Evolutionary conservation across 2,797 vertebrate genomes (phyloP), one percentile per base, ranked within the genome.

Genomic region (Tapirus indicus): DNA sequence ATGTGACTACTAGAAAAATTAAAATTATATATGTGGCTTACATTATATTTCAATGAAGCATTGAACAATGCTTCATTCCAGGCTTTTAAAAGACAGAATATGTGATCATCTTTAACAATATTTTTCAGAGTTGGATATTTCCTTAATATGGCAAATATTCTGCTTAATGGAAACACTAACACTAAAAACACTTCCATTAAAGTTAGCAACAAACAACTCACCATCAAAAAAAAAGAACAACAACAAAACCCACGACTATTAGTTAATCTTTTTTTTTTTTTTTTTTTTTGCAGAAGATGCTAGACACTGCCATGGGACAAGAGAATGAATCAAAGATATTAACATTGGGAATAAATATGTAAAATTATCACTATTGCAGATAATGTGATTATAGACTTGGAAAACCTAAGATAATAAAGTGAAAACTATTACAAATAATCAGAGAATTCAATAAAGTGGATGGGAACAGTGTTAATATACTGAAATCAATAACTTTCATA

Each of bases 41-140:
- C 41, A 82, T 80, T 89, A 20, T 72, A 66, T 91, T 91, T 96
- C 27, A n/a, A n/a, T n/a, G n/a, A n/a, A n/a, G n/a, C 90, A 25
- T 49, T 83, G 12, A 44, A 62, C 4, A 54, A 9, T 69, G 60
- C 18, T 79, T 85, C 47, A 29, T 29, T 77, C 49, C 17, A 47
- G 29, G 12, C 9, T 66, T 95, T 79, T 75, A 56, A 85, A 85
- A 78, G 14, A 91, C 4, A 47, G 18, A 80, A 35, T 83, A 47
- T 93, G 5, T 94, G 44, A 85, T 77, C 10, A 66, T 18, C 80
- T 96, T 88, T 88, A 96, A 77, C 3, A 92, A 80, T 69, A 72
- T 71, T 87, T 78, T 95, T 77, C 29, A 83, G 66, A 87, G 0
- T n/a, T 69, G 14, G 4, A 10, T 44, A 93, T 88, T 88, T 90